Conservation (phyloP, 1,140 invertebrate genomes). For the Eueides isabella region DNA sequence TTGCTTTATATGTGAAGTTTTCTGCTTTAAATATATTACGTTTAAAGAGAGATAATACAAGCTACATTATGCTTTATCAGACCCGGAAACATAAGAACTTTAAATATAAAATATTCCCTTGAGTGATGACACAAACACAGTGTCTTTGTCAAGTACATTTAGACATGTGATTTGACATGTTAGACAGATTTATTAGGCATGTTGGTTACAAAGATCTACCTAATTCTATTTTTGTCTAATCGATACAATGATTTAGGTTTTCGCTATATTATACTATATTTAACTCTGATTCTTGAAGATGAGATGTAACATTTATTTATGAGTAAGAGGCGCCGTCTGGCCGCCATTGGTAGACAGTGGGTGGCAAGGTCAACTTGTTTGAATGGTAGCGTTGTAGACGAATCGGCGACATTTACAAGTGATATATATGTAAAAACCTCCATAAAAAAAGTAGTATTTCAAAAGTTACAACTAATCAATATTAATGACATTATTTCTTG, state of each 20-base stretch:
- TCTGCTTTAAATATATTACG: no score
- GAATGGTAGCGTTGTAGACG: constrained; percentile 47
- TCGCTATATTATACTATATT: background rate
- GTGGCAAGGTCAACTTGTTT: constrained; percentile 49
- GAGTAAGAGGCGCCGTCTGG: constrained; percentile 57
- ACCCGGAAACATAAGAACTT: background rate
- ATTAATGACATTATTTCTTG: background rate
- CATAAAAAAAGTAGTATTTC: background rate
- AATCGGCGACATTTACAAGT: constrained; percentile 38
- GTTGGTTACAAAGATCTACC: background rate
- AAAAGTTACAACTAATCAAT: background rate
- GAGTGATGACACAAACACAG: background rate
- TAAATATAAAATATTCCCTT: background rate
- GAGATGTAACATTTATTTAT: constrained; percentile 37
- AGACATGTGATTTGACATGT: no score
- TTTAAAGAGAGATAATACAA: background rate
- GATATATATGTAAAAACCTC: background rate
- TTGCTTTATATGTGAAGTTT: no score
- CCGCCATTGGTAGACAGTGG: constrained; percentile 45
- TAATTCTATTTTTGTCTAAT: constrained; percentile 6
- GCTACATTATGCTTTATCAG: background rate
- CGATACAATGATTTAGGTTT: background rate
- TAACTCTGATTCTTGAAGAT: constrained; percentile 10
- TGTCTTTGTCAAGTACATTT: no score
- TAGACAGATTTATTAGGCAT: no score